phyloP scores from a whole-genome alignment of 2,888 invertebrate species.

The Epinotia demarniana region DNA sequence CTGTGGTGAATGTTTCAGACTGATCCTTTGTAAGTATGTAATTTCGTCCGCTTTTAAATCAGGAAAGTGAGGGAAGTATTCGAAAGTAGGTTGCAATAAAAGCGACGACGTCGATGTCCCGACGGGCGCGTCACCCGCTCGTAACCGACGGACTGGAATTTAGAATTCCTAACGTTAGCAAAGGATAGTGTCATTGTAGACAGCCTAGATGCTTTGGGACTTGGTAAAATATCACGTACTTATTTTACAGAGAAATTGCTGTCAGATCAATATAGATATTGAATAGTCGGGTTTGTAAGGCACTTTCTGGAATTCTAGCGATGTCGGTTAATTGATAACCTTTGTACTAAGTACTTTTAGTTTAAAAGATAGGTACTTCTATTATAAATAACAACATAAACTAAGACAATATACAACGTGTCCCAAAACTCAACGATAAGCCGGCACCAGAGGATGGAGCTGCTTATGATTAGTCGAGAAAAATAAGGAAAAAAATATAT shows the following conservation, averaged over 20 bases:
- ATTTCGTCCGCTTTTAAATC: constrained; percentile 23
- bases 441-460: too few species aligned
- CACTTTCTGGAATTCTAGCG: background rate
- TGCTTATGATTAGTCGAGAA: too few species aligned
- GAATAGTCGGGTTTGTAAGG: too few species aligned
- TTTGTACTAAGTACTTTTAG: background rate
- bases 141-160: constrained; percentile 22
- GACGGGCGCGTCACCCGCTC: constrained; percentile 26
- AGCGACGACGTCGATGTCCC: constrained; percentile 27
- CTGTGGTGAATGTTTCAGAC: constrained; percentile 24
- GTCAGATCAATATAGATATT: background rate
- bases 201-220: constrained; percentile 10
- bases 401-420: too few species aligned
- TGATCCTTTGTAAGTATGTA: constrained; percentile 35
- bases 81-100: constrained; percentile 39
- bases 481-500: too few species aligned
- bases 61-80: constrained; percentile 27
- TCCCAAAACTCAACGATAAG: too few species aligned
- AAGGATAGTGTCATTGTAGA: constrained; percentile 25
- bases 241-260: background rate
- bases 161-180: constrained; percentile 24
- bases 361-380: background rate
- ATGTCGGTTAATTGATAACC: background rate
- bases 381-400: background rate
- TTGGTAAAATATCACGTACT: background rate